These are phyloP conservation scores for Linepithema humile DNA, from an alignment of 1,140 invertebrate genomes.

Conservation along the genomic window DNA sequence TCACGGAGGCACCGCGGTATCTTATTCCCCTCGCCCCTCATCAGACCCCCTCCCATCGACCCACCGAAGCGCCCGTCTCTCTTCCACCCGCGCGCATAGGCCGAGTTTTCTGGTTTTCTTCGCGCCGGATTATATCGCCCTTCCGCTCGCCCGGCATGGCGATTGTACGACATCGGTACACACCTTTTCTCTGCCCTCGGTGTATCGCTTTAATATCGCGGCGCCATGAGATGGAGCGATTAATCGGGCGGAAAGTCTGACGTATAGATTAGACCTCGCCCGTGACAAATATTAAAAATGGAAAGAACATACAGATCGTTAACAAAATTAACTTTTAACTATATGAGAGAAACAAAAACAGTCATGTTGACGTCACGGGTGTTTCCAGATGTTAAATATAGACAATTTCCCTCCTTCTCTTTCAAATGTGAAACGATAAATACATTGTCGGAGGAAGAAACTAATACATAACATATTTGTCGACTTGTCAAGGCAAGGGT, in stretches of 20 bases:
- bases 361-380: neutral
- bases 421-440: slow-evolving; percentile 20
- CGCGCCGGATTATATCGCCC: slow-evolving; percentile 57
- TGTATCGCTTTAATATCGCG: slow-evolving; percentile 20
- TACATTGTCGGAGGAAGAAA: slow-evolving; percentile 38
- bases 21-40: neutral
- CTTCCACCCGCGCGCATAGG: slow-evolving; percentile 32
- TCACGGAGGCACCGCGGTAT: slow-evolving; percentile 71
- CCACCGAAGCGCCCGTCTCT: neutral
- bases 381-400: neutral
- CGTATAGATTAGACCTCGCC: neutral
- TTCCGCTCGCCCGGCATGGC: neutral
- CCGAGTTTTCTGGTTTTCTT: slow-evolving; percentile 70
- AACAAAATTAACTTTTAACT: neutral
- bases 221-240: slow-evolving; percentile 47
- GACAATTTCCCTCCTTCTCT: neutral
- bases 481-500: slow-evolving; percentile 19
- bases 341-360: neutral
- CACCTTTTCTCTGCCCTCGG: neutral
- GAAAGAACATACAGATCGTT: neutral
- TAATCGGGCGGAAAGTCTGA: neutral
- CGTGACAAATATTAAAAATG: neutral
- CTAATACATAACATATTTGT: slow-evolving; percentile 36
- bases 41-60: slow-evolving; percentile 31
- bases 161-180: slow-evolving; percentile 4